Evolutionary conservation across 2,113 vertebrate species (phyloP).

Genomic region (Helogale parvula): DNA sequence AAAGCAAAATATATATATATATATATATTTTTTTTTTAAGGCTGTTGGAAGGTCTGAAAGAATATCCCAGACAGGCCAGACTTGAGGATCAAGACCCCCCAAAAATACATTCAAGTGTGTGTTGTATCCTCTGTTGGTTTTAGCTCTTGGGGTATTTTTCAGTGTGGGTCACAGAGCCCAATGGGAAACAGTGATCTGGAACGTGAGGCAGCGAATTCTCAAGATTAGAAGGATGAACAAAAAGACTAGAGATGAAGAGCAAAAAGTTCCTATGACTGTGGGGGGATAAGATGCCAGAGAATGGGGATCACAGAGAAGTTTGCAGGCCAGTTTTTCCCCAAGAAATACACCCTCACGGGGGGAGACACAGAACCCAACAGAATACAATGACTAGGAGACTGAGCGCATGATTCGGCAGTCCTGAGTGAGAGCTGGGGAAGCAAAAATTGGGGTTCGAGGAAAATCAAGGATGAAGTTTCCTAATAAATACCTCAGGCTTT

Average conservation of each 20-base stretch:
- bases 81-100: background rate
- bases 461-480: background rate
- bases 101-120: background rate
- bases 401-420: background rate
- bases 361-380: background rate
- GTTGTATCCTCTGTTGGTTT: background rate
- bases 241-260: background rate
- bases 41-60: background rate
- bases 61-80: background rate
- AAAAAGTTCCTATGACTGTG: background rate
- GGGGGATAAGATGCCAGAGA: accelerated
- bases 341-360: background rate
- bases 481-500: background rate
- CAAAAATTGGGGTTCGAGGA: background rate
- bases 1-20: background rate
- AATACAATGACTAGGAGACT: background rate
- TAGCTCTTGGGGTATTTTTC: background rate
- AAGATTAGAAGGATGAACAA: background rate
- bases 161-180: background rate
- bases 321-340: background rate
- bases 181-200: background rate
- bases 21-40: background rate
- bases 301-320: background rate
- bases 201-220: background rate
- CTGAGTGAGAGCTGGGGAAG: background rate